Percentiles rank a stretch among this genome's conserved stretches.
Conservation (phyloP, 30 jellyfish, hydroid and myxozoan genomes). For the Chrysaora quinquecirrha region DNA sequence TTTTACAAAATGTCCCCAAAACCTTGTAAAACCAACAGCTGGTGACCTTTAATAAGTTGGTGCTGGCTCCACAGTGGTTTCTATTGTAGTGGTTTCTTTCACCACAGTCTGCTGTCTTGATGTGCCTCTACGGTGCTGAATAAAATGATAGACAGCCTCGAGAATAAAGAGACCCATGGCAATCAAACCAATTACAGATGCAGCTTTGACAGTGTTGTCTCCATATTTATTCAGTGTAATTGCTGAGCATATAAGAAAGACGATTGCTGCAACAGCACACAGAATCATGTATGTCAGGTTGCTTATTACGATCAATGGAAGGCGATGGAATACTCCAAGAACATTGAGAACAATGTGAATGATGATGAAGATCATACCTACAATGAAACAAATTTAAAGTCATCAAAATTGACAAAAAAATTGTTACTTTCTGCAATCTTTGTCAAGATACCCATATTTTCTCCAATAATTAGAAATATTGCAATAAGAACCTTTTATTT, state of each 20-base stretch:
- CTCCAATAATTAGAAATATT: background rate
- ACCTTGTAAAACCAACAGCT: no score
- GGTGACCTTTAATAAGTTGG: slow-evolving; percentile 53
- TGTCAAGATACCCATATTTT: background rate
- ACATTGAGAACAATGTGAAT: slow-evolving; percentile 48
- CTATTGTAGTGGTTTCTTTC: background rate
- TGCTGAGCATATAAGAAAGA: slow-evolving; percentile 43
- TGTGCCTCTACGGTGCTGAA: slow-evolving; percentile 42
- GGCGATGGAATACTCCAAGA: slow-evolving; percentile 31
- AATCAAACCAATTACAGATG: slow-evolving; percentile 46
- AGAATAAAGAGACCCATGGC: slow-evolving; percentile 57
- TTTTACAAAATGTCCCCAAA: no score
- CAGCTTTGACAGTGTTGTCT: slow-evolving; percentile 47
- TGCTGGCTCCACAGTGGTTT: slow-evolving; percentile 30
- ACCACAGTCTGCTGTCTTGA: background rate
- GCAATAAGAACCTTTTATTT: background rate
- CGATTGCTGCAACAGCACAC: slow-evolving; percentile 53
- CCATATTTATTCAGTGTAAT: slow-evolving; percentile 35
- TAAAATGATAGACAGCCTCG: slow-evolving; percentile 37
- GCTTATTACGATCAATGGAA: slow-evolving; percentile 45
- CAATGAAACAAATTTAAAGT: background rate
- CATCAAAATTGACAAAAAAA: background rate
- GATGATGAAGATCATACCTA: slow-evolving; percentile 35
- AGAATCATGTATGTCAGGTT: slow-evolving; percentile 38
- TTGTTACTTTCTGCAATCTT: background rate